These are phyloP conservation scores for Lophura nycthemera DNA, from an alignment of 2,113 vertebrate species.

Conservation along the genomic window DNA sequence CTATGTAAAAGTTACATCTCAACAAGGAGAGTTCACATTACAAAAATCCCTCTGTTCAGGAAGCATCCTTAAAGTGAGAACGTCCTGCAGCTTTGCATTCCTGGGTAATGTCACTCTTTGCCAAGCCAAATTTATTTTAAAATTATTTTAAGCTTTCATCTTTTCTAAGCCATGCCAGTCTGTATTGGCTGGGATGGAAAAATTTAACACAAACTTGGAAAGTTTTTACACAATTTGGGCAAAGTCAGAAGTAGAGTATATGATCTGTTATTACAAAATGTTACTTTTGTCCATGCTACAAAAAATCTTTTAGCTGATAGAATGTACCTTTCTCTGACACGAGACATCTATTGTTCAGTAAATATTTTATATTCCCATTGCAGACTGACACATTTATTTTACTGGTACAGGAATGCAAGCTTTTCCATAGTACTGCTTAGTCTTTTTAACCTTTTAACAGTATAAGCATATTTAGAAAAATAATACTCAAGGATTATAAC, in stretches of 20 bases:
- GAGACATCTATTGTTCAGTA: not conserved
- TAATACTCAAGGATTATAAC: not conserved
- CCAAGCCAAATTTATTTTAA: not conserved
- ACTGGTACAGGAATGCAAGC: not conserved
- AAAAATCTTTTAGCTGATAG: not conserved
- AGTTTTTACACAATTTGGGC: not conserved
- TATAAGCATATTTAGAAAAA: slow-evolving; percentile 21
- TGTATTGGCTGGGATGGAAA: not conserved
- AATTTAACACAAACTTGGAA: not conserved
- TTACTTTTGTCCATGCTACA: not conserved
- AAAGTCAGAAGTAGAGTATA: not conserved
- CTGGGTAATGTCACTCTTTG: not conserved
- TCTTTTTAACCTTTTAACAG: not conserved
- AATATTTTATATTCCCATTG: not conserved
- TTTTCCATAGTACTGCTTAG: not conserved
- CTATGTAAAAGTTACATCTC: not conserved
- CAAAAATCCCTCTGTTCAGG: not conserved
- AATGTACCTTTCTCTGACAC: not conserved
- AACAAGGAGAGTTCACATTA: not conserved
- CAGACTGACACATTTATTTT: not conserved
- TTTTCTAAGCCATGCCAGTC: not conserved
- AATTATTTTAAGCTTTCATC: not conserved
- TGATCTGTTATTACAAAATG: not conserved
- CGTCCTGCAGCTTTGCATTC: not conserved
- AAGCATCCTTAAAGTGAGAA: not conserved